These are phyloP conservation scores for Cataglyphis albicans DNA, from an alignment of 2,888 invertebrate species.

Conservation along the genomic window DNA sequence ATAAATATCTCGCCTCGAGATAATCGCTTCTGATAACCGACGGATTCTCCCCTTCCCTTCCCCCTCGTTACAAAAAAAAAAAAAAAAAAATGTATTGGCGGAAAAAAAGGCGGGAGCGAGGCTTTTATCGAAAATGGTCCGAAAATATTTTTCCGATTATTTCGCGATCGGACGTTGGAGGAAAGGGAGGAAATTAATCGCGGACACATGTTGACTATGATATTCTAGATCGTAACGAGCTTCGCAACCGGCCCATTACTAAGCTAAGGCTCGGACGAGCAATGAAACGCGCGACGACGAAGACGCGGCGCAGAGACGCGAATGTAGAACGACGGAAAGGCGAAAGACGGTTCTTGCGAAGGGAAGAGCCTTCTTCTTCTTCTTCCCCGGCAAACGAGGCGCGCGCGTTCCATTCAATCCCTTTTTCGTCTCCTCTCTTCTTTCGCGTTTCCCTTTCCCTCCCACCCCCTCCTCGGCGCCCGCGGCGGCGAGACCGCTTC, in stretches of 20 bases:
- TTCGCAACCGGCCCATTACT: slow-evolving; percentile 55
- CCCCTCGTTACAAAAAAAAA: neutral
- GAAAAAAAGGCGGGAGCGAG: neutral
- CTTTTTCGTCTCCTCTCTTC: slow-evolving; percentile 70
- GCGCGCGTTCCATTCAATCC: slow-evolving; percentile 53
- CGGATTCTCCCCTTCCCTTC: slow-evolving; percentile 7
- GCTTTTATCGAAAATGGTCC: neutral
- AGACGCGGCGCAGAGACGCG: slow-evolving; percentile 50
- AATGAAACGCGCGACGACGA: slow-evolving; percentile 25
- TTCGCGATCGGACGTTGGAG: slow-evolving; percentile 4
- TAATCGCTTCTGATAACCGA: neutral
- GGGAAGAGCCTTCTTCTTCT: slow-evolving; percentile 21
- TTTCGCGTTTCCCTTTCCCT: slow-evolving; percentile 70
- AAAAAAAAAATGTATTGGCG: neutral
- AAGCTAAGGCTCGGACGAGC: slow-evolving; percentile 11
- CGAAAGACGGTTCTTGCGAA: slow-evolving; percentile 25
- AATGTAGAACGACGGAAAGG: slow-evolving; percentile 49
- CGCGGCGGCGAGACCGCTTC: slow-evolving; percentile 63
- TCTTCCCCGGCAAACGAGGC: neutral
- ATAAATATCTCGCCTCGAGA: slow-evolving; percentile 11
- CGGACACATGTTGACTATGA: slow-evolving; percentile 2
- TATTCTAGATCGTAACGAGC: slow-evolving; percentile 51
- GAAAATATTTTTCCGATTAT: slow-evolving; percentile 3
- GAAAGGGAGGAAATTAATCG: slow-evolving; percentile 22
- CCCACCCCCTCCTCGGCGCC: slow-evolving; percentile 51